Evolutionary conservation across 2,888 invertebrate species (phyloP).

Genomic region (Drosophila atroscutellata): DNA sequence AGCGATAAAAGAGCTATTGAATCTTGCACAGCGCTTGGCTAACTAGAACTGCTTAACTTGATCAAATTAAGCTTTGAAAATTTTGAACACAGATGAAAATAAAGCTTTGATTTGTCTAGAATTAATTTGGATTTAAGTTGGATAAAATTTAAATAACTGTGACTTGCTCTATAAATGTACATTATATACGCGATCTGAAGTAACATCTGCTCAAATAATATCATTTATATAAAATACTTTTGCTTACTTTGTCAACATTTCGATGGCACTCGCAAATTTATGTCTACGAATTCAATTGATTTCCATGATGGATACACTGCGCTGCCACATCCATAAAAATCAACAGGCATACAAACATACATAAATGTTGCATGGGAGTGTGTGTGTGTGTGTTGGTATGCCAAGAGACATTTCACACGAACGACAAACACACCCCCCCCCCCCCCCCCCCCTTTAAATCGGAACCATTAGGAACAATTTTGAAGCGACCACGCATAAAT

Average conservation of each 20-base stretch:
- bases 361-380: not conserved
- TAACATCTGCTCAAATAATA: not conserved
- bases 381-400: not conserved
- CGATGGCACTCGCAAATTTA: not conserved
- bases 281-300: conserved; percentile 55
- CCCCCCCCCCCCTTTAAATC: conserved; percentile 4
- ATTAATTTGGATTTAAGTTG: not conserved
- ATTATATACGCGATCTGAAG: not conserved
- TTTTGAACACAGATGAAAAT: not conserved
- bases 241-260: not conserved
- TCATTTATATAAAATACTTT: not conserved
- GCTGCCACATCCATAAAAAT: conserved; percentile 6
- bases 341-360: not conserved
- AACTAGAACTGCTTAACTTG: not conserved
- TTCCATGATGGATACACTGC: conserved; percentile 37
- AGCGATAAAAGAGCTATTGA: not conserved
- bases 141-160: not conserved
- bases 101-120: not conserved
- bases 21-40: not conserved
- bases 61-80: not conserved
- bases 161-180: not conserved
- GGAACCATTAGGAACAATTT: conserved; percentile 37
- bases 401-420: conserved; percentile 3
- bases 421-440: not conserved
- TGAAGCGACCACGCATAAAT: conserved; percentile 57